A percentile compares a stretch with the other conserved stretches of the same genome.
These are phyloP conservation scores for Actinernus sp. DNA, from an alignment of 92 coral and sea anemone genomes.

Conservation along the genomic window DNA sequence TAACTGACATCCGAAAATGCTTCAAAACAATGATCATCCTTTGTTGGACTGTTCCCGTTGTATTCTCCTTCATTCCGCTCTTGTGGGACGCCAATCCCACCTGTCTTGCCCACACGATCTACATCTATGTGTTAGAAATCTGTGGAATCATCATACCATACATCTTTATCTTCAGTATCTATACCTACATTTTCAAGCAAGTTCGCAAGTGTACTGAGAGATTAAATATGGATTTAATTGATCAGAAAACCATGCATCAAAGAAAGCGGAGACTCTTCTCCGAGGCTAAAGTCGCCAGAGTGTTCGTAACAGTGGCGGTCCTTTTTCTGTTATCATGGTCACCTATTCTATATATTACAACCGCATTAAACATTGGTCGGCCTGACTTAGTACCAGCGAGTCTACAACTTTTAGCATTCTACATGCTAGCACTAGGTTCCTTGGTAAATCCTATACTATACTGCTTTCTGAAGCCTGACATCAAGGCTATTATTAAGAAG, in stretches of 20 bases:
- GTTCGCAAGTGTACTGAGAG: constrained; percentile 49
- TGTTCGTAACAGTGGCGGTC: constrained; percentile 33
- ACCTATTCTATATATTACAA: constrained; percentile 54
- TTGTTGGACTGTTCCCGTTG: constrained; percentile 39
- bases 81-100: constrained; percentile 18
- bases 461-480: constrained; percentile 67
- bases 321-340: constrained; percentile 53
- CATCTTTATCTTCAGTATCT: constrained; percentile 36
- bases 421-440: constrained; percentile 48
- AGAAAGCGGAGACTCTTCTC: constrained; percentile 17
- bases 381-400: constrained; percentile 23
- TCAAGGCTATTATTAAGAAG: constrained; percentile 25
- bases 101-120: constrained; percentile 36
- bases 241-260: neutral
- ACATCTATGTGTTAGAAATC: constrained; percentile 26
- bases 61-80: constrained; percentile 31
- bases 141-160: constrained; percentile 54
- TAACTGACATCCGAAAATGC: constrained; percentile 26
- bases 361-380: constrained; percentile 21
- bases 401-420: constrained; percentile 12
- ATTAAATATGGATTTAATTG: constrained; percentile 25
- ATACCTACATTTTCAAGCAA: constrained; percentile 55
- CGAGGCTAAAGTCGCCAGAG: constrained; percentile 53
- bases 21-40: constrained; percentile 28
- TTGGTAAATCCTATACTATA: constrained; percentile 53